These are phyloP conservation scores for Enteromius trimaculatus DNA, from an alignment of 2,797 vertebrate genomes.

Conservation along the genomic window DNA sequence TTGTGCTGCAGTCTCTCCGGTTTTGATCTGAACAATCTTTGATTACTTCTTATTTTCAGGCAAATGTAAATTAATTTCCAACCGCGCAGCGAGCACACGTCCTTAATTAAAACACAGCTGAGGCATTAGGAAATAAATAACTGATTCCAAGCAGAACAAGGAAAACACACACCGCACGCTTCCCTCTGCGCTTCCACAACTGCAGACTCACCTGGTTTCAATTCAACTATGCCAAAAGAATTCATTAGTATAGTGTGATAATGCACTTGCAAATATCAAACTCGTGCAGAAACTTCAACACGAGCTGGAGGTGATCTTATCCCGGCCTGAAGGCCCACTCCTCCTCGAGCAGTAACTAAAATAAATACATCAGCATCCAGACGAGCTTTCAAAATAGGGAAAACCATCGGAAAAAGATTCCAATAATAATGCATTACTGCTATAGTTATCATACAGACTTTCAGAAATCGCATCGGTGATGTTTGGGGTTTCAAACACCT, in stretches of 20 bases:
- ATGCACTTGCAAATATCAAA: not conserved
- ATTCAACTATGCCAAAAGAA: not conserved
- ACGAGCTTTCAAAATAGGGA: not conserved
- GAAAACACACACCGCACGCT: not conserved
- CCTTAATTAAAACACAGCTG: constrained; percentile 41
- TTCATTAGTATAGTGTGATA: not conserved
- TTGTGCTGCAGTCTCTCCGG: constrained; percentile 39
- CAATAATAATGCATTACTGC: not conserved
- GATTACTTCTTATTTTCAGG: constrained; percentile 48
- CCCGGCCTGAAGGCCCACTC: not conserved
- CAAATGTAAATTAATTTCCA: constrained; percentile 30
- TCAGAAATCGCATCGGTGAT: too few relatives aligned
- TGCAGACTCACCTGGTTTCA: not conserved
- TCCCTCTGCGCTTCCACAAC: constrained; percentile 7
- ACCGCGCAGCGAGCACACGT: constrained; percentile 4
- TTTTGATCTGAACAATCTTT: constrained; percentile 46
- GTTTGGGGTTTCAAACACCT: too few relatives aligned
- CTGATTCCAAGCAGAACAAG: constrained; percentile 12
- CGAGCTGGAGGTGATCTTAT: not conserved
- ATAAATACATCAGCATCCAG: not conserved
- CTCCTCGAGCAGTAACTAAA: not conserved
- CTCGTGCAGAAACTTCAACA: too few relatives aligned
- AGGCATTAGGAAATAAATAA: constrained; percentile 44
- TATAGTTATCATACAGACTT: not conserved
- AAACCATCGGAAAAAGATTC: not conserved